These are phyloP conservation scores for Morus bassanus DNA, from an alignment of 2,797 vertebrate genomes.

Conservation along the genomic window DNA sequence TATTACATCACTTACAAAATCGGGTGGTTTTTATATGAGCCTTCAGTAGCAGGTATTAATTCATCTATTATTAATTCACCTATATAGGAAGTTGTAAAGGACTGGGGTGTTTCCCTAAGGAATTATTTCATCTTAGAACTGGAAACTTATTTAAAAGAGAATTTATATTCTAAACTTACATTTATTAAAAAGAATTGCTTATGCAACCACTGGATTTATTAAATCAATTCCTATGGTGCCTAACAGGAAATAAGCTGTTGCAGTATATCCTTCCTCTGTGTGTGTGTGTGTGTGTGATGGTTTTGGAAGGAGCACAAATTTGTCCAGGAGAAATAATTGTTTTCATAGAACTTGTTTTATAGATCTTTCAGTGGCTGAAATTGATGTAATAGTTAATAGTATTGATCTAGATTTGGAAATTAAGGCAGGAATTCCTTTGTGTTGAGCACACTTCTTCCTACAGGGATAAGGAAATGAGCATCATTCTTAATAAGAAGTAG, in stretches of 20 bases:
- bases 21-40: neutral
- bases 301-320: neutral
- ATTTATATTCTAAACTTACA: neutral
- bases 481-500: neutral
- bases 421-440: neutral
- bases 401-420: neutral
- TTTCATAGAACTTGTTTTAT: neutral
- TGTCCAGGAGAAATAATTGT: neutral
- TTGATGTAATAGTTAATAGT: neutral
- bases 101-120: neutral
- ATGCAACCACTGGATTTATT: neutral
- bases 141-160: neutral
- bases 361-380: neutral
- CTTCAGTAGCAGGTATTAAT: neutral
- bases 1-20: neutral
- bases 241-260: neutral
- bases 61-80: neutral
- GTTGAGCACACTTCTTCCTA: neutral
- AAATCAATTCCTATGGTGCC: neutral
- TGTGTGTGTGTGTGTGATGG: neutral
- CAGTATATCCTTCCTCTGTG: neutral
- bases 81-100: neutral
- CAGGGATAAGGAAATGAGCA: neutral
- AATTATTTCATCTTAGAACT: neutral
- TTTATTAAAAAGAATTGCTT: neutral